Evolutionary conservation across 1,140 invertebrate genomes (phyloP), one percentile per base, ranked within the genome.

Genomic region (Drosophila takahashii): DNA sequence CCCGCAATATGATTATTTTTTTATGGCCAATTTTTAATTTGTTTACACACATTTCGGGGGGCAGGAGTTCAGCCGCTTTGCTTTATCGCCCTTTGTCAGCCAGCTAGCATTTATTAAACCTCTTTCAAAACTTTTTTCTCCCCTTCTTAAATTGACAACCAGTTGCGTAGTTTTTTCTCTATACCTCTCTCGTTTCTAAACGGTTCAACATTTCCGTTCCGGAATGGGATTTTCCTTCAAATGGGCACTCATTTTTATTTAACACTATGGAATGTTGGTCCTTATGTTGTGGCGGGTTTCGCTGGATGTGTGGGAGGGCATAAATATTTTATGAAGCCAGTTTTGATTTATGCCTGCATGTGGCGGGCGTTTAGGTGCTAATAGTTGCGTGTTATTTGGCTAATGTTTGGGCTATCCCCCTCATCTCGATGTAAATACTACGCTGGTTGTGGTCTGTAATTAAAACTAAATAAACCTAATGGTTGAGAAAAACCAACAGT

Each of bases 1-100:
- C 60, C 83, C 58, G 80, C 83, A 86, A 79, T 75, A 87, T 86
- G 83, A 86, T 87, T 87, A 89, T 87, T 77, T 89, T 87, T 89
- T 89, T 89, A 89, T 80, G 79, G 32, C 65, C 65, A 89, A 84
- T 76, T 89, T 89, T 89, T 89, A 89, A 89, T 89, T 89, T 89
- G 84, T 89, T 89, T 89, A 78, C 79, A 84, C 77, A 89, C 71
- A 70, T 79, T 65, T 51, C 36, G 42, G 61, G 41, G 26, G 29
- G 16, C 7, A 22, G n/a, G 13, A n/a, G 57, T 8, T 27, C 26
- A 7, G 11, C 16, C 8, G 58, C n/a, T 32, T 29, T 64, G 9
- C 34, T 58, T 71, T 81, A 87, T 87, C 83, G 79, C 18, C 47
- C 41, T 60, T 69, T 75, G 65, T 70, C 77, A 86, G 62, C 32